A percentile compares a stretch with the other conserved stretches of the same genome.
These are phyloP conservation scores for Panzeria rudis DNA, from an alignment of 2,888 invertebrate species.

Conservation along the genomic window DNA sequence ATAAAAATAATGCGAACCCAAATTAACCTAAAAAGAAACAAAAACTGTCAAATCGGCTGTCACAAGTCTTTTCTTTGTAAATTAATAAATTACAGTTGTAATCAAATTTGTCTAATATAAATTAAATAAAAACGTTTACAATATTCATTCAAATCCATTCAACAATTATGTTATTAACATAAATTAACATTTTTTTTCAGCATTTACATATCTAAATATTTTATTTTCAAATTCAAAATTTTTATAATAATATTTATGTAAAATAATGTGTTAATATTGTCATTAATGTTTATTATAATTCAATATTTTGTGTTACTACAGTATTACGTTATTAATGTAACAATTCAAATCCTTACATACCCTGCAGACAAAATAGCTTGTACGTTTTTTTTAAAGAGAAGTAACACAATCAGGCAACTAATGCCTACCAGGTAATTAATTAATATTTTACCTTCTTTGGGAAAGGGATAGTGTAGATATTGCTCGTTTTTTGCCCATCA, in stretches of 20 bases:
- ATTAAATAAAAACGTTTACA: neutral
- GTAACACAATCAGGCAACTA: no score
- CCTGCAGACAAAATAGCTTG: no score
- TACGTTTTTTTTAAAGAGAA: no score
- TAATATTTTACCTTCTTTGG: no score
- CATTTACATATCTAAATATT: neutral
- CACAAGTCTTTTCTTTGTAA: neutral
- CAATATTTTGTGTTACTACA: neutral
- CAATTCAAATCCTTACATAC: neutral
- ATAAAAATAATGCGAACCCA: no score
- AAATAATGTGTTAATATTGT: neutral
- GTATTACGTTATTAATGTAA: neutral
- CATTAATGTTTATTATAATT: neutral
- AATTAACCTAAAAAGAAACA: conserved; percentile 3
- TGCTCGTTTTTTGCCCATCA: no score
- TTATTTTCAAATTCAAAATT: neutral
- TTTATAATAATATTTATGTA: neutral
- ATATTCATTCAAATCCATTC: neutral
- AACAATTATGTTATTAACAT: neutral
- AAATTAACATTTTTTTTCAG: neutral
- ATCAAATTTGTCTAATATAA: neutral
- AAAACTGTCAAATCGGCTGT: neutral
- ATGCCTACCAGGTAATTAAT: no score
- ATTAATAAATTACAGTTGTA: neutral
- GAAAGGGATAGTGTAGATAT: no score